Base-by-base conservation (phyloP, 2,797 vertebrate genomes). In the Labeo calbasu region DNA sequence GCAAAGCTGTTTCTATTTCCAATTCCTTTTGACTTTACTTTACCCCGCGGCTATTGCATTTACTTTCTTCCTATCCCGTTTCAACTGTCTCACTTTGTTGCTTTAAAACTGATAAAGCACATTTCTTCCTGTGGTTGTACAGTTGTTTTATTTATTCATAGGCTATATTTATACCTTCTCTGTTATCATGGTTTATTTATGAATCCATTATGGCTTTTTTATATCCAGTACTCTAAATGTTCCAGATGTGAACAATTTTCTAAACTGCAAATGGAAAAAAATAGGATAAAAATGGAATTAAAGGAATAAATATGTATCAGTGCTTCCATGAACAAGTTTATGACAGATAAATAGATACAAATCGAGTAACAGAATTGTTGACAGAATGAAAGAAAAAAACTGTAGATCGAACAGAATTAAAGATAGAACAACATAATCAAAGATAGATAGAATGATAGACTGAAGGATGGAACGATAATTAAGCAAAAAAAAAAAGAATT, bases 181-280 rank as follows among this genome's bases (percentile, higher is more conserved):
- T 12, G 19, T n/a, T 61, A 81, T 61, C 8, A 28, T 36, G 10
- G 28, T 40, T 71, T 63, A 73, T 82, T 75, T 65, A 73, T 46
- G 55, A 73, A 81, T 36, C 57, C 70, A 82, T 73, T 73, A 73
- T 2, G 0, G 2, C 19, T n/a, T 71, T 28, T 69, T 63, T 51
- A 50, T 72, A 63, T 17, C 19, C 14, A 28, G 1, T 82, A 43
- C 36, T 82, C 14, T 11, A n/a, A 51, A 19, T 23, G 8, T 32
- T 81, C 9, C 19, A 61, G 40, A 4, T 3, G 79, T n/a, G 48
- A 81, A 80, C 51, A 80, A 46, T 40, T 70, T 43, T 53, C 36
- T 43, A 3, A 59, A 12, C 17, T 28, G 40, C n/a, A 43, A 32
- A 70, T 4, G 40, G 36, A 69, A 68, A 53, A 68, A 21, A 66